A percentile compares a stretch with the other conserved stretches of the same genome.
Conservation (phyloP, 2,888 invertebrate species). For the Smittia aterrima region DNA sequence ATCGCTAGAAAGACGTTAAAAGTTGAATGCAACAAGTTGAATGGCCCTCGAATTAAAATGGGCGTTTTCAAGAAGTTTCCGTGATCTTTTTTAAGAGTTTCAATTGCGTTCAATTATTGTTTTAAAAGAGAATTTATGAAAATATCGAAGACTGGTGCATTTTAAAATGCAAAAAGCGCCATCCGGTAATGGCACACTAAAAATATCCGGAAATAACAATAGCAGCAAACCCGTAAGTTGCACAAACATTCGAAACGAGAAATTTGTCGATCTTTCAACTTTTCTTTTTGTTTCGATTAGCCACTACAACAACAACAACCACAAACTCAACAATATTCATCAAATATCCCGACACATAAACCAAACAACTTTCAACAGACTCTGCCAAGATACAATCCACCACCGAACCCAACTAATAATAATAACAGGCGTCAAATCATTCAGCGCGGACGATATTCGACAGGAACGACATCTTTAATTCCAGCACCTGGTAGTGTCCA, state of each 20-base stretch:
- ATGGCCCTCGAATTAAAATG: too few species aligned
- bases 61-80: too few species aligned
- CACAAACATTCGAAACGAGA: background rate
- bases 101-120: background rate
- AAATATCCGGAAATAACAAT: slow-evolving; percentile 32
- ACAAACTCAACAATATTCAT: background rate
- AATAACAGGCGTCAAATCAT: background rate
- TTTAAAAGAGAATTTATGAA: background rate
- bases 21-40: too few species aligned
- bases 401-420: slow-evolving; percentile 28
- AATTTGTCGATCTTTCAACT: background rate
- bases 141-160: slow-evolving; percentile 2
- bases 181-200: slow-evolving; percentile 30
- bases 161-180: slow-evolving; percentile 37
- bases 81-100: slow-evolving; percentile 4
- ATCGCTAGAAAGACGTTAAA: too few species aligned
- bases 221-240: slow-evolving; percentile 33
- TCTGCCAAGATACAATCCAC: slow-evolving; percentile 33
- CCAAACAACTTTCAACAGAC: slow-evolving; percentile 39
- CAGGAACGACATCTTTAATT: slow-evolving; percentile 28
- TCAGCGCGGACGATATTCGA: slow-evolving; percentile 31
- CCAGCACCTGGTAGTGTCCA: background rate
- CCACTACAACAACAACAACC: background rate
- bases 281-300: slow-evolving; percentile 4
- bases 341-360: slow-evolving; percentile 35